A percentile compares a stretch with the other conserved stretches of the same genome.
Evolutionary conservation across 53 echinoderm and acorn worm species (phyloP).

Genomic region (Crossaster papposus): DNA sequence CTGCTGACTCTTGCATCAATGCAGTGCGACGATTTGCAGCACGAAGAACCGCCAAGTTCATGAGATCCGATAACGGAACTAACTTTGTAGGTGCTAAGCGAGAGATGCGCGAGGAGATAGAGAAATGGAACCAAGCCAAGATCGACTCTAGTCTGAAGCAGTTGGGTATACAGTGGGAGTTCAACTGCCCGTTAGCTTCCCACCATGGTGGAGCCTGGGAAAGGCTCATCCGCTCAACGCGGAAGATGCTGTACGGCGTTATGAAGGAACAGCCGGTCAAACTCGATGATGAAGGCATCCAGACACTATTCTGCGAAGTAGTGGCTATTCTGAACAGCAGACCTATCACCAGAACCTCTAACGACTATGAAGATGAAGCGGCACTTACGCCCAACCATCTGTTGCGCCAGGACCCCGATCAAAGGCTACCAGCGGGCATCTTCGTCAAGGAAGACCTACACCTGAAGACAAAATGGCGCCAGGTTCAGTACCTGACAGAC

Average conservation of each 20-base stretch:
- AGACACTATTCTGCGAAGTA: slow-evolving; percentile 49
- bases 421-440: slow-evolving; percentile 22
- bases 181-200: slow-evolving; percentile 70
- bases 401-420: slow-evolving; percentile 22
- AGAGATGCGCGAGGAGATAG: slow-evolving; percentile 33
- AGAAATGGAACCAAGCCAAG: slow-evolving; percentile 54
- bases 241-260: too few relatives aligned
- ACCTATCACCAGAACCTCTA: slow-evolving; percentile 56
- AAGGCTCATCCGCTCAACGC: too few relatives aligned
- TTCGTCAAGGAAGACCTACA: slow-evolving; percentile 61
- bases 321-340: slow-evolving; percentile 60
- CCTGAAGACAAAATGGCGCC: slow-evolving; percentile 44
- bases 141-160: slow-evolving; percentile 37
- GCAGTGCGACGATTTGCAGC: slow-evolving; percentile 73
- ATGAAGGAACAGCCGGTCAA: too few relatives aligned
- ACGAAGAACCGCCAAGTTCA: slow-evolving; percentile 52
- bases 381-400: slow-evolving; percentile 51
- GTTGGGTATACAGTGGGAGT: slow-evolving; percentile 60
- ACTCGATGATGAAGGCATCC: slow-evolving; percentile 51
- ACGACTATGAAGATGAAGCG: slow-evolving; percentile 48
- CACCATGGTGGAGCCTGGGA: too few relatives aligned
- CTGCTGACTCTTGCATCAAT: too few relatives aligned
- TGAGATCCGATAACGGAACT: slow-evolving; percentile 46
- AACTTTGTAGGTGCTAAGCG: slow-evolving; percentile 32
- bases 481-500: slow-evolving; percentile 60